These are phyloP conservation scores for Dendrophyllia cribrosa DNA, from an alignment of 64 coral and sea anemone genomes.

Conservation along the genomic window DNA sequence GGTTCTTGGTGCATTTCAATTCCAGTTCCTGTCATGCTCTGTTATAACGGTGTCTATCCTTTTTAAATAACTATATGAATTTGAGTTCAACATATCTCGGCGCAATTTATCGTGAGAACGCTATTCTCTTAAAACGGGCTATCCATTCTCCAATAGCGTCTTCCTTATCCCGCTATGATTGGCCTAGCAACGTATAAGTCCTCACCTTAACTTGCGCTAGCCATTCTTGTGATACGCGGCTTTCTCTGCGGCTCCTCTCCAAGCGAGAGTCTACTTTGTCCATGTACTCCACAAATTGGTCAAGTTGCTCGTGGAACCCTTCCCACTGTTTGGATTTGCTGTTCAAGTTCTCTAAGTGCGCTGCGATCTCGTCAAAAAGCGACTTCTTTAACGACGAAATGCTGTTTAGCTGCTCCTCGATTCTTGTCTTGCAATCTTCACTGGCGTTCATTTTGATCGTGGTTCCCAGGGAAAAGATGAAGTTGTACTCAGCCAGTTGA, in stretches of 20 bases:
- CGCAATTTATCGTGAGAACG: too few relatives aligned
- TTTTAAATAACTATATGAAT: too few relatives aligned
- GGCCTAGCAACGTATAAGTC: background rate
- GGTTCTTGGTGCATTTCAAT: too few relatives aligned
- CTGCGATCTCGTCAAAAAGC: conserved; percentile 77
- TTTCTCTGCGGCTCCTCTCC: conserved; percentile 66
- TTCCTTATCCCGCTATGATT: too few relatives aligned
- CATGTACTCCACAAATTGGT: conserved; percentile 93
- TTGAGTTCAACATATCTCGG: too few relatives aligned
- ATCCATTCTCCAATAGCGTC: too few relatives aligned
- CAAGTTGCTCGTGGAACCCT: conserved; percentile 85
- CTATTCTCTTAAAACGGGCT: too few relatives aligned
- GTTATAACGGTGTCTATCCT: too few relatives aligned
- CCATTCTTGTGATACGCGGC: conserved; percentile 91
- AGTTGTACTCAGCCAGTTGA: conserved; percentile 69
- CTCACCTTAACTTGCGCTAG: conserved; percentile 89
- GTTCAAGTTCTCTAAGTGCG: conserved; percentile 72
- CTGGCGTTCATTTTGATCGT: conserved; percentile 84
- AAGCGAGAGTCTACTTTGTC: conserved; percentile 83
- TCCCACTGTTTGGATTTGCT: conserved; percentile 76
- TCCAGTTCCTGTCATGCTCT: too few relatives aligned
- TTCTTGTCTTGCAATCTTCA: conserved; percentile 72
- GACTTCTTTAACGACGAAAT: conserved; percentile 77
- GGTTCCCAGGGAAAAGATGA: conserved; percentile 85
- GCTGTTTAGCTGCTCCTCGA: conserved; percentile 81